Percentiles rank a stretch among this genome's conserved stretches.
phyloP scores from a whole-genome alignment of 2,888 invertebrate species.

The Aelia acuminata region DNA sequence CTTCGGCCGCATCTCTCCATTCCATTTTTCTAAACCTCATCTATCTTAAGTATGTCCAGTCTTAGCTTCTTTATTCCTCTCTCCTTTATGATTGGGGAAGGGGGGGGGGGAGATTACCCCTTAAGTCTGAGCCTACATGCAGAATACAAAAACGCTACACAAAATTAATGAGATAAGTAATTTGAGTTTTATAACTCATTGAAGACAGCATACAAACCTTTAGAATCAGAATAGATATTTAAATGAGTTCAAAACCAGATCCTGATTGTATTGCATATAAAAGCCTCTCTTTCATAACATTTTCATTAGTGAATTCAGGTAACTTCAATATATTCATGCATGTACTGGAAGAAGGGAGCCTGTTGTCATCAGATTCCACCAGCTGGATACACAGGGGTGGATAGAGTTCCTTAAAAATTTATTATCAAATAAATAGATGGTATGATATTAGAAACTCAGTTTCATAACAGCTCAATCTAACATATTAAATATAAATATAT shows the following conservation, averaged over 20 bases:
- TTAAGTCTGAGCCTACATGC: too few relatives aligned
- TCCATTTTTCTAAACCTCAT: too few relatives aligned
- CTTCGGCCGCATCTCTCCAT: too few relatives aligned
- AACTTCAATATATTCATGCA: conserved; percentile 98
- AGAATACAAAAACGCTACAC: too few relatives aligned
- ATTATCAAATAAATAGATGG: neutral
- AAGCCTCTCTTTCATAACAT: conserved; percentile 84
- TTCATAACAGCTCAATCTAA: neutral
- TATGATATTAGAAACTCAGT: neutral
- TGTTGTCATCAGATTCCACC: conserved; percentile 88
- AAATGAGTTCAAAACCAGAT: conserved; percentile 95
- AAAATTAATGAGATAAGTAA: neutral
- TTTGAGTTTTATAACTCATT: neutral
- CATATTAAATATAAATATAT: too few relatives aligned
- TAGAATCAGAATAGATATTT: conserved; percentile 68
- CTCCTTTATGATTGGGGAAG: too few relatives aligned
- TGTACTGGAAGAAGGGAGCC: conserved; percentile 96
- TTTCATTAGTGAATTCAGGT: conserved; percentile 88
- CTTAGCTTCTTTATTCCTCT: too few relatives aligned
- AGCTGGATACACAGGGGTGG: conserved; percentile 95
- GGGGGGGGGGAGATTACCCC: too few relatives aligned
- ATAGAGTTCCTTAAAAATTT: conserved; percentile 82
- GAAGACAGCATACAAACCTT: neutral
- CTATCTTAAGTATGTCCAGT: too few relatives aligned
- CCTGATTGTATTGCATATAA: conserved; percentile 95